phyloP scores from a whole-genome alignment of 2,888 invertebrate species.

The Dolichopus griseipennis region DNA sequence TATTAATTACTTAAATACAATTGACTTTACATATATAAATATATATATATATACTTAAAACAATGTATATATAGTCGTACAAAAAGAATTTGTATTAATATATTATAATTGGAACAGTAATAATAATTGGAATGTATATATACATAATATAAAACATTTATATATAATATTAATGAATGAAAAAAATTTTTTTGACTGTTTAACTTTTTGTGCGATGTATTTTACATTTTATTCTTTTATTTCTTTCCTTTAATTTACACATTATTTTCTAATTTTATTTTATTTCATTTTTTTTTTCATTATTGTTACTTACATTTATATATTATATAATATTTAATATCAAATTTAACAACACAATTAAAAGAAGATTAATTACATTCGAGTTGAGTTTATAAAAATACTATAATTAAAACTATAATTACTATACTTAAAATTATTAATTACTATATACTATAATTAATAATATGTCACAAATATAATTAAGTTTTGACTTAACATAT shows the following conservation, averaged over 20 bases:
- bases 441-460: too few relatives aligned
- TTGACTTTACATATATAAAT: not conserved
- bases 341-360: too few relatives aligned
- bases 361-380: too few relatives aligned
- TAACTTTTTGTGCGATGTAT: conserved; percentile 4
- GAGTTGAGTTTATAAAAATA: too few relatives aligned
- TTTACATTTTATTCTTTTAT: not conserved
- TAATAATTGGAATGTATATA: not conserved
- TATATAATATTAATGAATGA: not conserved
- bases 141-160: too few relatives aligned
- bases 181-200: not conserved
- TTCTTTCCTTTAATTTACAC: not conserved
- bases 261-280: not conserved
- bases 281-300: too few relatives aligned
- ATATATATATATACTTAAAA: not conserved
- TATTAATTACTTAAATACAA: not conserved
- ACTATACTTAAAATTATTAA: too few relatives aligned
- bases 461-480: too few relatives aligned
- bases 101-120: not conserved
- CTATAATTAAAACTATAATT: too few relatives aligned
- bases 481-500: too few relatives aligned
- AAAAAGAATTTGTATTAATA: conserved; percentile 3
- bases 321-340: not conserved
- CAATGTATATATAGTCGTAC: not conserved
- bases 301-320: not conserved